A percentile compares a stretch with the other conserved stretches of the same genome.
Evolutionary conservation across 2,113 vertebrate species (phyloP).

Genomic region (Carassius gibelio): DNA sequence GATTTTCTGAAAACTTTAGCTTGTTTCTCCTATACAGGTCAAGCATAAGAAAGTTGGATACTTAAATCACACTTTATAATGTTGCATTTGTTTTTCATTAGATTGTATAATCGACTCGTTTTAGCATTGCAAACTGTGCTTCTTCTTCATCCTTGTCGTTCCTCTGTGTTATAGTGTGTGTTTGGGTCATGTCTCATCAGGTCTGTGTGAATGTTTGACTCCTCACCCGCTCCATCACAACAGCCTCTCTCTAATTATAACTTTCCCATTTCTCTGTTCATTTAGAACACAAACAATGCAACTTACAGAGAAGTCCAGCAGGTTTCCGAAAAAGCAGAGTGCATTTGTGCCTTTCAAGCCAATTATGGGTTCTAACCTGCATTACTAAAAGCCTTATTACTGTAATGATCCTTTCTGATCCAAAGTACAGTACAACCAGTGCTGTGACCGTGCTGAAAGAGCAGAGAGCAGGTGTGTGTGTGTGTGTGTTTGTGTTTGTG

Average conservation of each 20-base stretch:
- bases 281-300: conserved; percentile 11
- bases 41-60: background rate
- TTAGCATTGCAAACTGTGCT: background rate
- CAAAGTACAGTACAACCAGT: conserved; percentile 18
- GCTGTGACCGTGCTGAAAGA: background rate
- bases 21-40: background rate
- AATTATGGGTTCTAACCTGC: conserved; percentile 25
- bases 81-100: background rate
- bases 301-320: background rate
- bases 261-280: conserved; percentile 4
- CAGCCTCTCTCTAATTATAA: background rate
- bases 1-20: background rate
- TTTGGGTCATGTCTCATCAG: background rate
- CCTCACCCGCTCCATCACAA: background rate
- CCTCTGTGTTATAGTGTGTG: background rate
- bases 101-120: background rate
- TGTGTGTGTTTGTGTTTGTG: too few species aligned
- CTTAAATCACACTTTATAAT: background rate
- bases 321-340: background rate
- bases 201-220: background rate
- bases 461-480: background rate
- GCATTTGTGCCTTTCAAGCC: conserved; percentile 31
- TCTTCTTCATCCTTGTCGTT: background rate
- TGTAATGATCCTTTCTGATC: conserved; percentile 15
- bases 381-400: conserved; percentile 32